Evolutionary conservation across 2,113 vertebrate genomes (phyloP).

Genomic region (Rhabdornis inornatus): DNA sequence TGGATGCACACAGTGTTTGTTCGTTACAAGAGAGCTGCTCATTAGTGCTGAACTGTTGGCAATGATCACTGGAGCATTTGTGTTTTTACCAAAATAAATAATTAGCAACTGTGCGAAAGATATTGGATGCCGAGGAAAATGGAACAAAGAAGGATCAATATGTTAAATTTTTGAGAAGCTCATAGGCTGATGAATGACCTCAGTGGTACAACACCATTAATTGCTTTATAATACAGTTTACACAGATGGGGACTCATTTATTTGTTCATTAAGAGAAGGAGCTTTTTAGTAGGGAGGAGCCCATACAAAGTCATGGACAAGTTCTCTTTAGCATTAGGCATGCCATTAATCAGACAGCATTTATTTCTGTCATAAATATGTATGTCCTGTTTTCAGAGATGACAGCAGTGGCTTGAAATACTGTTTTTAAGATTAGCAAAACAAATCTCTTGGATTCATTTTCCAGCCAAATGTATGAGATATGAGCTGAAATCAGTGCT

Average conservation of each 20-base stretch:
- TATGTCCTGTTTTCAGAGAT: not conserved
- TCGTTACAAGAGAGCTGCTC: conserved; percentile 13
- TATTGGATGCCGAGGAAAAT: not conserved
- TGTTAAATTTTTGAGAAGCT: not conserved
- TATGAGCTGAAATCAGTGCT: conserved; percentile 12
- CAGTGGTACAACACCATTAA: not conserved
- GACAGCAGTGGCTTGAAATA: not conserved
- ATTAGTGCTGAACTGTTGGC: conserved; percentile 18
- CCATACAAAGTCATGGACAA: not conserved
- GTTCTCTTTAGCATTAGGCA: not conserved
- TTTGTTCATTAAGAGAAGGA: not conserved
- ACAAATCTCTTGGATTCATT: conserved; percentile 34
- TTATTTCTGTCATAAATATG: not conserved
- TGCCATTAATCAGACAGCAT: not conserved
- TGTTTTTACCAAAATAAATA: conserved; percentile 45
- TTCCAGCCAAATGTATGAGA: conserved; percentile 10
- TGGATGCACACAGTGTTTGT: not conserved
- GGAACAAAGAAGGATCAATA: conserved; percentile 2
- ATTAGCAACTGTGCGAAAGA: conserved; percentile 1
- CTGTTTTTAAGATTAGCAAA: conserved; percentile 19
- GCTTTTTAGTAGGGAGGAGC: not conserved
- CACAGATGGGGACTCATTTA: not conserved
- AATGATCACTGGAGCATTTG: conserved; percentile 26
- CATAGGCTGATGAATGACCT: not conserved
- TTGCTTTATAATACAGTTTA: not conserved